Evolutionary conservation across 2,888 invertebrate genomes (phyloP).

Genomic region (Smittia sp.): DNA sequence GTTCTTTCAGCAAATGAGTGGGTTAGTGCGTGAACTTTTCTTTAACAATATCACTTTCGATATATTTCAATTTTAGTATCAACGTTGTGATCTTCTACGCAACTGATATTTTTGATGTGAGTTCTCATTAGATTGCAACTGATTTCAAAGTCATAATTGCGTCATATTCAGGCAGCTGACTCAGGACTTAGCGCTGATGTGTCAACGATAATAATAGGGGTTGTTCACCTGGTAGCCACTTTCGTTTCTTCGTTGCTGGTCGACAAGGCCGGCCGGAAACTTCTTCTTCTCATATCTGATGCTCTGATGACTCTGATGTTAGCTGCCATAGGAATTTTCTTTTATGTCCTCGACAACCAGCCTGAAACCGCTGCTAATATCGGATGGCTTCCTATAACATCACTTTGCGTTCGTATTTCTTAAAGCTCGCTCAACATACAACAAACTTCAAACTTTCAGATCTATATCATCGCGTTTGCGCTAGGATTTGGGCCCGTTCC

Average conservation of each 20-base stretch:
- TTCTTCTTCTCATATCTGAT: conserved; percentile 61
- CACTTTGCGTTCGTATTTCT: conserved; percentile 56
- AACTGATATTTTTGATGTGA: conserved; percentile 67
- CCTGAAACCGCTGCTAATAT: conserved; percentile 54
- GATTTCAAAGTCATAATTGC: too few species aligned
- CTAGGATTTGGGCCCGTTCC: conserved; percentile 82
- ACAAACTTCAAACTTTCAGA: too few species aligned
- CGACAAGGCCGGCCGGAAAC: conserved; percentile 61
- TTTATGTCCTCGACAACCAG: conserved; percentile 54
- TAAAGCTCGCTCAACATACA: conserved; percentile 48
- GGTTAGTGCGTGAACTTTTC: too few species aligned
- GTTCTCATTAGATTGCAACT: too few species aligned
- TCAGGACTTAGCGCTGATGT: conserved; percentile 57
- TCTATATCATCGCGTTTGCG: conserved; percentile 79
- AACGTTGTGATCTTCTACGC: conserved; percentile 83
- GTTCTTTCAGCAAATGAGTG: conserved; percentile 85
- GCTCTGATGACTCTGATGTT: conserved; percentile 67
- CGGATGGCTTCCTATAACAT: conserved; percentile 71
- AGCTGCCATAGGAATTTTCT: conserved; percentile 68
- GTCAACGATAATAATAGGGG: conserved; percentile 58
- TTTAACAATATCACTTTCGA: too few species aligned
- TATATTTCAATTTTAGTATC: too few species aligned
- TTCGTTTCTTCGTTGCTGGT: conserved; percentile 57
- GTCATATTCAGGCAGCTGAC: conserved; percentile 49
- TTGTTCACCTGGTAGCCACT: conserved; percentile 59